A percentile compares a stretch with the other conserved stretches of the same genome.
Evolutionary conservation across 2,113 vertebrate genomes (phyloP).

Genomic region (Coryphaenoides rupestris): DNA sequence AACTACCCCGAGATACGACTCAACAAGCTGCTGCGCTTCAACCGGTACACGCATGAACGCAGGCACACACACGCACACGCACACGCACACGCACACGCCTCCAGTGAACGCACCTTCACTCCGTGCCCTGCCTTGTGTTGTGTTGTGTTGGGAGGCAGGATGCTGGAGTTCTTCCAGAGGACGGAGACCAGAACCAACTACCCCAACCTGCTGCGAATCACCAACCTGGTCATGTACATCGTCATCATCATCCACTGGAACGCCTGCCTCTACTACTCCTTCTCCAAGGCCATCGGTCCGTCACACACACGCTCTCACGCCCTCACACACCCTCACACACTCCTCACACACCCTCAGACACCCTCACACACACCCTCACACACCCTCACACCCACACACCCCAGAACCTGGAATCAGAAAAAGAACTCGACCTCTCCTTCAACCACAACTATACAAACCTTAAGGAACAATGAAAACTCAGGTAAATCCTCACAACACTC

Average conservation of each 20-base stretch:
- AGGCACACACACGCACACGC: not conserved
- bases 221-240: slow-evolving; percentile 97
- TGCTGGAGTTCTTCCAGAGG: slow-evolving; percentile 96
- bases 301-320: no score
- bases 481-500: no score
- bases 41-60: slow-evolving; percentile 54
- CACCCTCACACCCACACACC: no score
- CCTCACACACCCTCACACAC: no score
- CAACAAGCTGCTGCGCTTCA: slow-evolving; percentile 86
- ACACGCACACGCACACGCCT: not conserved
- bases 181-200: slow-evolving; percentile 97
- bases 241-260: slow-evolving; percentile 99
- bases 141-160: slow-evolving; percentile 51
- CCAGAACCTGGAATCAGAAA: no score
- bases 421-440: no score
- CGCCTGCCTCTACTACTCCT: slow-evolving; percentile 91
- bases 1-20: slow-evolving; percentile 90
- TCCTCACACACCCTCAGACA: not conserved
- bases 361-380: not conserved
- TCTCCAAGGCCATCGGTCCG: slow-evolving; percentile 89
- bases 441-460: no score
- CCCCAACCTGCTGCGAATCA: slow-evolving; percentile 93
- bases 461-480: no score
- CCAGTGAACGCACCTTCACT: no score
- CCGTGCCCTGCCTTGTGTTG: no score